Base-by-base conservation (phyloP, 1,140 invertebrate species). In the Penaeus japonicus region DNA sequence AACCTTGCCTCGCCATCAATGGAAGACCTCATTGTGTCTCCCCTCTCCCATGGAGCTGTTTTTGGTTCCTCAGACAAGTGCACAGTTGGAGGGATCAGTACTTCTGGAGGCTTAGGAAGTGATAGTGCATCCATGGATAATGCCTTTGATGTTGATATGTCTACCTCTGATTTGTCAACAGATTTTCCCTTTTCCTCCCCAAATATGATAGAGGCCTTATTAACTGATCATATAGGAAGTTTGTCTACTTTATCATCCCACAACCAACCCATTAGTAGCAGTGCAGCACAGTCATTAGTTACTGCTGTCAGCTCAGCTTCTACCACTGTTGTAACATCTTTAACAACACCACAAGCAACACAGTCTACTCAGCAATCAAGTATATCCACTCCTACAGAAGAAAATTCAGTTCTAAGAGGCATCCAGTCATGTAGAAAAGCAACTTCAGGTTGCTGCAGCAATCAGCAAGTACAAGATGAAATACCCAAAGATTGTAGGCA, bases 161-260 rank as follows among this genome's bases (percentile, higher is more conserved):
- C 85, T 62, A 80, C 85, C 55, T 62, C 85, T 53, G 85, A 87
- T 65, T 79, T 87, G 54, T 84, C 87, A 22, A 54, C 87, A 18
- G 87, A 88, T 47, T 88, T 88, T 27, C 87, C 87, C 47, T 83
- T 88, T 47, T 88, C 87, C 7, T 88, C 87, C 5, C 87, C 87
- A 7, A 88, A 88, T 35, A 88, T 88, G 81, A 88, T 88, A 57
- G 87, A 88, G 32, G 87, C 87, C 62, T 62, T 88, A 20, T 81
- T 88, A 18, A 88, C 87, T 22, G 87, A 83, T 81, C 80, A 88
- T 57, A 85, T 85, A 32, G 73, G 84, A 30, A 75, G 73, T n/a
- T 53, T 88, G 35, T 70, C 79, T 30, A 70, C 80, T 12, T 27
- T 88, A 10, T 84, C 84, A 12, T 18, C 70, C 4, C 62, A 75